Percentiles rank a stretch among this genome's conserved stretches.
Conservation (phyloP, 2,797 vertebrate genomes). For the Otus scops region DNA sequence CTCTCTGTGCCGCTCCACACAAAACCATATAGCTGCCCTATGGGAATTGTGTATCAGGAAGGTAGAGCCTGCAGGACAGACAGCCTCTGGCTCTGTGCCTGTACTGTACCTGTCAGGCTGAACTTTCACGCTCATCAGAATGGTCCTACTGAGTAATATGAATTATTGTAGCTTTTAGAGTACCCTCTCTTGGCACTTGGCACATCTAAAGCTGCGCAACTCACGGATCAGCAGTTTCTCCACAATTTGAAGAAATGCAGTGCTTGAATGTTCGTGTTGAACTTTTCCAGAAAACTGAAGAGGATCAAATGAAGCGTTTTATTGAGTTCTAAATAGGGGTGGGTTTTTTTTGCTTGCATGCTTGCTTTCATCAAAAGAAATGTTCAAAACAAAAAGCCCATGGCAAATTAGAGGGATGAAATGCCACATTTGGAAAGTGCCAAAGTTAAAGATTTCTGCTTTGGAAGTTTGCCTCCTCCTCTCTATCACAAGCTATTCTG, state of each 20-base stretch:
- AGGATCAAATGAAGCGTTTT: slow-evolving; percentile 27
- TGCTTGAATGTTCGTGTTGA: not conserved
- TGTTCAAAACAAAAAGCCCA: not conserved
- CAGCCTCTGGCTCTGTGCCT: not conserved
- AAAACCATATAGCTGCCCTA: not conserved
- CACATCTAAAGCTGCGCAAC: not conserved
- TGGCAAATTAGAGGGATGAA: slow-evolving; percentile 32
- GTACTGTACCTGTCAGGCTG: not conserved
- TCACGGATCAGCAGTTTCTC: not conserved
- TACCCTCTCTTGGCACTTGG: not conserved
- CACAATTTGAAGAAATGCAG: not conserved
- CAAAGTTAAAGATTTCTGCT: slow-evolving; percentile 21
- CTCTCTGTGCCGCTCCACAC: not conserved
- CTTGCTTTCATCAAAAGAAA: slow-evolving; percentile 17
- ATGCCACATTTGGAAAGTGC: slow-evolving; percentile 5
- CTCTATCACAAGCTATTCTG: not conserved
- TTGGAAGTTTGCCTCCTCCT: slow-evolving; percentile 1
- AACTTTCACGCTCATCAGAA: rapidly evolving
- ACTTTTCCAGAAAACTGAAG: slow-evolving; percentile 44
- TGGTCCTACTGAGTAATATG: rapidly evolving
- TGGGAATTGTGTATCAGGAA: not conserved
- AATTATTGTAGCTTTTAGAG: not conserved
- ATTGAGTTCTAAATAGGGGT: not conserved
- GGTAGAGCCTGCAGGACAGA: not conserved
- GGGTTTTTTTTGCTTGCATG: not conserved